These are phyloP conservation scores for Brienomyrus brachyistius DNA, from an alignment of 2,113 vertebrate species.

Conservation along the genomic window DNA sequence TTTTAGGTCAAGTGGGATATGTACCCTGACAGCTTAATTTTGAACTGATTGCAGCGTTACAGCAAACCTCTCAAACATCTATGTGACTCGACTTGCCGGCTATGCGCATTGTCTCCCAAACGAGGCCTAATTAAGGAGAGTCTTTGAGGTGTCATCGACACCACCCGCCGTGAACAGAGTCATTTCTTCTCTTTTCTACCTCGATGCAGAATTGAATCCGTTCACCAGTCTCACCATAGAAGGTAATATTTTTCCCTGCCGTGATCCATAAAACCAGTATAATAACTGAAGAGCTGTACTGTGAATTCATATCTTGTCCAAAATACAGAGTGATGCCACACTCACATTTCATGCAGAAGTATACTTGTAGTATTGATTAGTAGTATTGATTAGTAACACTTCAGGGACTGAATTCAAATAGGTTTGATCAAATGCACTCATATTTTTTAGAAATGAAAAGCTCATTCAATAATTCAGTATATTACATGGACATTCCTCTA, in stretches of 20 bases:
- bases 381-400: neutral
- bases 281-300: neutral
- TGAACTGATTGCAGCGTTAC: neutral
- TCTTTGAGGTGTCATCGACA: neutral
- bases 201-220: neutral
- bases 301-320: neutral
- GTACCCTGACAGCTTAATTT: neutral
- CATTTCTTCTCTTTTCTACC: neutral
- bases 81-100: neutral
- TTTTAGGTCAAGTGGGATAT: conserved; percentile 6
- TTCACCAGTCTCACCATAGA: neutral
- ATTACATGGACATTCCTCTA: neutral
- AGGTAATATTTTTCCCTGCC: neutral
- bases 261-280: neutral
- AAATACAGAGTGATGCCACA: neutral
- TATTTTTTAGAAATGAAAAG: conserved; percentile 3
- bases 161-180: neutral
- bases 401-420: conserved; percentile 1
- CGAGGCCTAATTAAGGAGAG: neutral
- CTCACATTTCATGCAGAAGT: neutral
- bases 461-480: neutral
- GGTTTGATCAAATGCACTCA: neutral
- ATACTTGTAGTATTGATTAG: neutral
- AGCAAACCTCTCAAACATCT: neutral
- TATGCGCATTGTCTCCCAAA: neutral